Conservation (phyloP, 64 coral and sea anemone genomes). For the Pocillopora verrucosa region DNA sequence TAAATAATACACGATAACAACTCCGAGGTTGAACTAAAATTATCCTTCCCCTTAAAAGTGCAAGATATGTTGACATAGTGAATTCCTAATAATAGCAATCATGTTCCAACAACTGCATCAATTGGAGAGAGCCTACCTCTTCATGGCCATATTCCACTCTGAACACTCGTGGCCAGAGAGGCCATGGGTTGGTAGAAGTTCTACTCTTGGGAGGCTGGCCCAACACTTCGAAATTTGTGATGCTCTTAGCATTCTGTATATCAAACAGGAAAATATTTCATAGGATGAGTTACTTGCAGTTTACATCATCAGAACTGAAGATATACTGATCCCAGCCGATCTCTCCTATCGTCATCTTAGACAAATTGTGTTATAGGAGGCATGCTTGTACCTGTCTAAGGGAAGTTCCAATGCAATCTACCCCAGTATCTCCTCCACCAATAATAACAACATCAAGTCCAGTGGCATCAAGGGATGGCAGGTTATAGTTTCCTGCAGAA, state of each 20-base stretch:
- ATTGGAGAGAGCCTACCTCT: conserved; percentile 52
- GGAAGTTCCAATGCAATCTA: conserved; percentile 91
- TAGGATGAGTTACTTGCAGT: background rate
- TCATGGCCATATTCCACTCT: conserved; percentile 97
- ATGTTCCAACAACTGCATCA: background rate
- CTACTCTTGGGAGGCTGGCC: conserved; percentile 69
- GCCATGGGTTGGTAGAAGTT: conserved; percentile 84
- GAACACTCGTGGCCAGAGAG: conserved; percentile 88
- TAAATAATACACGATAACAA: too few species aligned
- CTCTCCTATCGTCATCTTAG: background rate
- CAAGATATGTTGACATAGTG: too few species aligned
- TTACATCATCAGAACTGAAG: background rate
- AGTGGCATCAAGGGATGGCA: conserved; percentile 69
- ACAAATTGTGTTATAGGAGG: too few species aligned
- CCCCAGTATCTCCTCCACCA: conserved; percentile 95
- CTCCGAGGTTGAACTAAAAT: too few species aligned
- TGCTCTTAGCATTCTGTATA: conserved; percentile 85
- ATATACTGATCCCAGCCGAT: too few species aligned
- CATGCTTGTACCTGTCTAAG: conserved; percentile 73
- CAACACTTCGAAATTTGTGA: conserved; percentile 89
- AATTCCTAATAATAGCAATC: background rate
- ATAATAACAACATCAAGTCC: conserved; percentile 88
- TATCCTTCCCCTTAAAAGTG: too few species aligned
- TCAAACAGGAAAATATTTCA: background rate
- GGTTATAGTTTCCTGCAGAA: conserved; percentile 63